Conservation (phyloP, 2,888 invertebrate species). For the Eulithis testata region DNA sequence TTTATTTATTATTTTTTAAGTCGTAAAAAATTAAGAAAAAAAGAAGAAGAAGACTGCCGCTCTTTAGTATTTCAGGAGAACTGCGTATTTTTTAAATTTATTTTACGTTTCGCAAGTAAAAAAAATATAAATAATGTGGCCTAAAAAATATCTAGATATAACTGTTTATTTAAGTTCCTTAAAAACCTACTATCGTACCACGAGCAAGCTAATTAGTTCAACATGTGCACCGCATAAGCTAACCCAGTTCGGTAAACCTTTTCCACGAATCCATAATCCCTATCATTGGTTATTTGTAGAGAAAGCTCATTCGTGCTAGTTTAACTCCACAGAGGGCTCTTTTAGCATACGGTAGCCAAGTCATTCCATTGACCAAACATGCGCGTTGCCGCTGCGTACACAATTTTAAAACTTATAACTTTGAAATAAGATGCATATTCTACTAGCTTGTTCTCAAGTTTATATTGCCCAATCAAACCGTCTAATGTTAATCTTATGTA, state of each 20-base stretch:
- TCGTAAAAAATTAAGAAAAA: too few species aligned
- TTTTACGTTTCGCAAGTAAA: too few species aligned
- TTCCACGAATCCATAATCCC: slow-evolving; percentile 24
- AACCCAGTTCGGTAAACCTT: slow-evolving; percentile 16
- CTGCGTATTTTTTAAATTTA: too few species aligned
- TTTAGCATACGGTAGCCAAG: slow-evolving; percentile 35
- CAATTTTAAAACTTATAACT: neutral
- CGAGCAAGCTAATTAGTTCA: neutral
- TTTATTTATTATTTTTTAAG: too few species aligned
- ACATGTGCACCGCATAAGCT: slow-evolving; percentile 15
- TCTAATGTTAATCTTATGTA: slow-evolving; percentile 8
- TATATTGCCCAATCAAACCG: neutral
- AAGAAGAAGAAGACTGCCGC: too few species aligned
- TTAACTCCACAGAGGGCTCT: slow-evolving; percentile 34
- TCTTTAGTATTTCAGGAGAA: too few species aligned
- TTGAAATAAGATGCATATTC: neutral
- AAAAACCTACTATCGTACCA: neutral
- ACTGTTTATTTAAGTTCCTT: too few species aligned
- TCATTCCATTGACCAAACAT: slow-evolving; percentile 36
- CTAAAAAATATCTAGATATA: too few species aligned
- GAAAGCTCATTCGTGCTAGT: slow-evolving; percentile 39
- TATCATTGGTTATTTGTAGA: slow-evolving; percentile 29
- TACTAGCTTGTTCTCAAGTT: neutral
- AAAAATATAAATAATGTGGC: too few species aligned
- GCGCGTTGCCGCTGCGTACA: slow-evolving; percentile 10